phyloP scores from a whole-genome alignment of 2,113 vertebrate species.

The Burhinus oedicnemus region DNA sequence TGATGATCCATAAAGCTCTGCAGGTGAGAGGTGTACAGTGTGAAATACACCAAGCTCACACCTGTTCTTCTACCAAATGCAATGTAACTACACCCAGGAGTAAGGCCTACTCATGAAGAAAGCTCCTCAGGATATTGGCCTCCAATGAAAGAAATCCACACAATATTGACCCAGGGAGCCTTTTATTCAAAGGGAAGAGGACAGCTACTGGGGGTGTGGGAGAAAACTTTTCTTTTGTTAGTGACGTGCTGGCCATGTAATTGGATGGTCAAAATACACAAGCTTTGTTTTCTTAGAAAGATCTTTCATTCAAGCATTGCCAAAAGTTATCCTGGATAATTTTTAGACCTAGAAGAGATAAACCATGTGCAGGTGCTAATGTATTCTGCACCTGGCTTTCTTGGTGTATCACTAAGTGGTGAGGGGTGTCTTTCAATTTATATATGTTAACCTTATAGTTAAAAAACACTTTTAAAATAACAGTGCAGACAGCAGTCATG shows the following conservation, averaged over 20 bases:
- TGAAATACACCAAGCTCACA: not conserved
- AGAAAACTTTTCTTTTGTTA: not conserved
- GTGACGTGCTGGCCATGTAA: not conserved
- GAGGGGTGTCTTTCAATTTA: not conserved
- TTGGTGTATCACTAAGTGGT: not conserved
- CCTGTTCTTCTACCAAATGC: fast-evolving
- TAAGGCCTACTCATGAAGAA: not conserved
- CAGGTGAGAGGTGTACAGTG: not conserved
- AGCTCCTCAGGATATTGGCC: not conserved
- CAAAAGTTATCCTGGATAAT: not conserved
- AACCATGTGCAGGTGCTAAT: not conserved
- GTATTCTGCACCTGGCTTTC: not conserved
- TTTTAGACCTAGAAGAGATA: not conserved
- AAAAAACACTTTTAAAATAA: not conserved
- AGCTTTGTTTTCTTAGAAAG: not conserved
- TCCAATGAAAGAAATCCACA: not conserved
- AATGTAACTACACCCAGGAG: not conserved
- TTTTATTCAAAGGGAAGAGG: not conserved
- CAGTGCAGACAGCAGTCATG: not conserved
- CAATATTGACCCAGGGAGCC: not conserved
- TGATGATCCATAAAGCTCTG: not conserved
- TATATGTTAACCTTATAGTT: not conserved
- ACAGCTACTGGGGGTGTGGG: fast-evolving
- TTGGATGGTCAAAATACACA: not conserved
- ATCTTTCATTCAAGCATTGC: not conserved